Base-by-base conservation (phyloP, 2,888 invertebrate genomes). In the Galerucella pusilla region DNA sequence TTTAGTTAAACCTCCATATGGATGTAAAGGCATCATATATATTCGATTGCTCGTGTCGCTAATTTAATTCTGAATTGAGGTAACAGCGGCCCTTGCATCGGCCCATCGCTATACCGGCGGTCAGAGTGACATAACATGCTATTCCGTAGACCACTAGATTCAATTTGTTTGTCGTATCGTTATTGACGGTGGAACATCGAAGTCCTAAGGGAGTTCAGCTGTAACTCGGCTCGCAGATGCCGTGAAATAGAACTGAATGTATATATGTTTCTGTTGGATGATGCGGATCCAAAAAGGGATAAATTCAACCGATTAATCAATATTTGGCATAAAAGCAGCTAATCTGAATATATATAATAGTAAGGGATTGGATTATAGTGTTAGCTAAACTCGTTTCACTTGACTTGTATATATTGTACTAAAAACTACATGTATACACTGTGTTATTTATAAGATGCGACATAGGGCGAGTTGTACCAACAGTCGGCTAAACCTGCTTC, bases 121-220 rank as follows among this genome's bases (percentile, higher is more conserved):
- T 78, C 80, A 75, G 74, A 78, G 78, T 76, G 80, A 78, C 78
- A 76, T 78, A 81, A 81, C 80, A 81, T 78, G 77, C 79, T 76
- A 80, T 78, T 79, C 78, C 77, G 80, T 78, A 79, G 79, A 79
- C 81, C 81, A 78, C 79, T 81, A 80, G 80, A 82, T 84, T 84
- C 84, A 84, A 84, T 84, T 84, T 84, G 83, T 84, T 84, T 83
- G 83, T 83, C 82, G 83, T 84, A 84, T 83, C 80, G 81, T 84
- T 83, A 84, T 82, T 84, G 84, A 83, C 83, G 81, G 82, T 80
- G 80, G 80, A 75, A 79, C 78, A 77, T 78, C 76, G 77, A 80
- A 78, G 72, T 77, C 80, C 75, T 76, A 73, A 57, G 70, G 75
- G 78, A 79, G 67, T 75, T 74, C 67, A 59, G 68, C 60, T 73